Evolutionary conservation across 2,113 vertebrate species (phyloP).

Genomic region (Micronycteris hirsuta): DNA sequence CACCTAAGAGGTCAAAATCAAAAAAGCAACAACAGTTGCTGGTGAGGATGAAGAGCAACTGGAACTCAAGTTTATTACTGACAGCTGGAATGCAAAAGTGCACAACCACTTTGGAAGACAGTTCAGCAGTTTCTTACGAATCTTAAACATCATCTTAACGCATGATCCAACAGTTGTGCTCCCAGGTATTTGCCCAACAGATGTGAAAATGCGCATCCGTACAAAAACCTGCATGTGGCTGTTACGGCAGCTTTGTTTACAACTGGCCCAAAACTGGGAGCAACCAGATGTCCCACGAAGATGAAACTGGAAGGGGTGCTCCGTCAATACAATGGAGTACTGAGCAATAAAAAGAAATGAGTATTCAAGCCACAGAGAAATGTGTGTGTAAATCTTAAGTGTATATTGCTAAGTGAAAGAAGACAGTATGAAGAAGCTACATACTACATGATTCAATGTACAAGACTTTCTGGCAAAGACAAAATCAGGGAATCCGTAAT

Average conservation of each 20-base stretch:
- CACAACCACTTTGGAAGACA: not conserved
- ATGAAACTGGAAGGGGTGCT: not conserved
- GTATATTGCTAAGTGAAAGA: not conserved
- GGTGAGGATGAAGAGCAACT: not conserved
- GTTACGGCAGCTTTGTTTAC: not conserved
- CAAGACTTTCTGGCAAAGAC: not conserved
- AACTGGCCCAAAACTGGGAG: not conserved
- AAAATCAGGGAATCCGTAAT: not conserved
- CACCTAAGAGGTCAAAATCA: not conserved
- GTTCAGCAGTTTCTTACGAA: not conserved
- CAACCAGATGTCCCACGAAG: not conserved
- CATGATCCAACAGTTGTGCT: not conserved
- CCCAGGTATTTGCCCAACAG: not conserved
- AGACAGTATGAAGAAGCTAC: not conserved
- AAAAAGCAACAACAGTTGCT: not conserved
- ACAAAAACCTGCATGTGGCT: not conserved
- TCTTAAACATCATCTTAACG: not conserved
- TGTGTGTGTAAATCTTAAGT: not conserved
- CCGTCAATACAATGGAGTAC: not conserved
- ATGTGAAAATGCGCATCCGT: not conserved
- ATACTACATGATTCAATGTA: not conserved
- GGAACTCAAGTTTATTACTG: not conserved
- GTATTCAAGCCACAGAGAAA: not conserved
- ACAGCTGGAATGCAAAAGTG: not conserved
- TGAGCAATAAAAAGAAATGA: not conserved